Conservation (phyloP, 2,797 vertebrate species). For the Gobio occitaniae region DNA sequence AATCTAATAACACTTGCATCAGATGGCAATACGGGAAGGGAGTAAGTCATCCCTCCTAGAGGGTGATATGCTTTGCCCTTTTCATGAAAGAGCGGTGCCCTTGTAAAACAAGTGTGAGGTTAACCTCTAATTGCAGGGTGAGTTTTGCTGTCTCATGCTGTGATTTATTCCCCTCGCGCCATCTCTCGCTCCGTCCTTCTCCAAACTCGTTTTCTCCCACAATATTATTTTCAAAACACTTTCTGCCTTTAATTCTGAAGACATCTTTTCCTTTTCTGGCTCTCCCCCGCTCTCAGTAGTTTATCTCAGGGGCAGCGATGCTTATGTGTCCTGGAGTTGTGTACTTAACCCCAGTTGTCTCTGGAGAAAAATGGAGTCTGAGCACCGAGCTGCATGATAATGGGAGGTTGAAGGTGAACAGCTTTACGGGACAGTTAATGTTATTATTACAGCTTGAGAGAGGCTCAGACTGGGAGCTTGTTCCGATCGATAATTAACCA, state of each 20-base stretch:
- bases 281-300: slow-evolving; percentile 27
- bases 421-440: slow-evolving; percentile 38
- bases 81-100: slow-evolving; percentile 60
- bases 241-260: slow-evolving; percentile 9
- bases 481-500: slow-evolving; percentile 37
- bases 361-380: slow-evolving; percentile 37
- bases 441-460: slow-evolving; percentile 46
- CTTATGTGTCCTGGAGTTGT: slow-evolving; percentile 36
- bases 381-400: slow-evolving; percentile 34
- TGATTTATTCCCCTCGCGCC: slow-evolving; percentile 52
- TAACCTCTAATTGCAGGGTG: slow-evolving; percentile 74
- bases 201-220: neutral
- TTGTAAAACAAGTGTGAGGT: slow-evolving; percentile 67
- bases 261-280: slow-evolving; percentile 3
- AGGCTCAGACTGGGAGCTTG: slow-evolving; percentile 12
- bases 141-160: slow-evolving; percentile 59
- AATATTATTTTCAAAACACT: neutral
- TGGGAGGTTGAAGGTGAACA: slow-evolving; percentile 44
- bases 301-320: slow-evolving; percentile 21
- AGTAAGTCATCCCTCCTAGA: slow-evolving; percentile 4
- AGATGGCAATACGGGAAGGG: slow-evolving; percentile 2
- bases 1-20: slow-evolving; percentile 7
- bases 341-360: slow-evolving; percentile 40
- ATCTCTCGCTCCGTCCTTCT: slow-evolving; percentile 7
- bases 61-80: slow-evolving; percentile 52